phyloP scores from a whole-genome alignment of 2,113 vertebrate genomes.

The Dicentrarchus labrax region DNA sequence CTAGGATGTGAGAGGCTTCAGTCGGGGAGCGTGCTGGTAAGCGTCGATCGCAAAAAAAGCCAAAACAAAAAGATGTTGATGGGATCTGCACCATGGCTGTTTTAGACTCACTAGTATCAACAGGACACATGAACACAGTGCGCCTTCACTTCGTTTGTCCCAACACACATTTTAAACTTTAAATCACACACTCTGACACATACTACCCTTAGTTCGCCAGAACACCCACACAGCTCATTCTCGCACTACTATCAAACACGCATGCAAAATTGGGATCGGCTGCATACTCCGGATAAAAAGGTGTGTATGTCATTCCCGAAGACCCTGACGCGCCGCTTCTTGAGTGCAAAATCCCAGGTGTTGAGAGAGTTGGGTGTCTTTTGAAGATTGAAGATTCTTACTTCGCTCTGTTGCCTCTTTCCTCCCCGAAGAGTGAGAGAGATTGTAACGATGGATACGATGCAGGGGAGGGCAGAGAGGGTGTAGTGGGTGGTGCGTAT shows the following conservation, averaged over 20 bases:
- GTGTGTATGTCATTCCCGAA: constrained; percentile 46
- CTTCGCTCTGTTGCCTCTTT: constrained; percentile 41
- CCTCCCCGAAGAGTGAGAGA: constrained; percentile 15
- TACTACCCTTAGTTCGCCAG: background rate
- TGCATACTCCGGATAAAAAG: constrained; percentile 52
- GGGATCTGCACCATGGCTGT: constrained; percentile 18
- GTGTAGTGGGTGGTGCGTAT: constrained; percentile 33
- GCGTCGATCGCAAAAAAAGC: constrained; percentile 9
- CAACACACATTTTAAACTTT: background rate
- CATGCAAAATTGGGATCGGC: constrained; percentile 16
- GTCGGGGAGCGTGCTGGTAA: constrained; percentile 23
- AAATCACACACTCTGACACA: background rate
- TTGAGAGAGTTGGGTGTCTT: constrained; percentile 37
- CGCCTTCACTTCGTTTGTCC: constrained; percentile 51
- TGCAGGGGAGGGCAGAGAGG: constrained; percentile 25
- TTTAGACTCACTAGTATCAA: constrained; percentile 30
- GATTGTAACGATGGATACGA: constrained; percentile 21
- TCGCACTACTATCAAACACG: constrained; percentile 16
- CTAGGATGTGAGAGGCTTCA: constrained; percentile 37
- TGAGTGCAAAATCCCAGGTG: constrained; percentile 67
- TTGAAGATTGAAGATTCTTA: constrained; percentile 32
- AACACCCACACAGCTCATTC: constrained; percentile 2
- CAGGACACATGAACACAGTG: constrained; percentile 36
- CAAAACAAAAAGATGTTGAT: constrained; percentile 19
- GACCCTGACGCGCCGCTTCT: constrained; percentile 73